Evolutionary conservation across 1,140 invertebrate species (phyloP), one percentile per base, ranked within the genome.

Genomic region (Tetramorium parvispinum): DNA sequence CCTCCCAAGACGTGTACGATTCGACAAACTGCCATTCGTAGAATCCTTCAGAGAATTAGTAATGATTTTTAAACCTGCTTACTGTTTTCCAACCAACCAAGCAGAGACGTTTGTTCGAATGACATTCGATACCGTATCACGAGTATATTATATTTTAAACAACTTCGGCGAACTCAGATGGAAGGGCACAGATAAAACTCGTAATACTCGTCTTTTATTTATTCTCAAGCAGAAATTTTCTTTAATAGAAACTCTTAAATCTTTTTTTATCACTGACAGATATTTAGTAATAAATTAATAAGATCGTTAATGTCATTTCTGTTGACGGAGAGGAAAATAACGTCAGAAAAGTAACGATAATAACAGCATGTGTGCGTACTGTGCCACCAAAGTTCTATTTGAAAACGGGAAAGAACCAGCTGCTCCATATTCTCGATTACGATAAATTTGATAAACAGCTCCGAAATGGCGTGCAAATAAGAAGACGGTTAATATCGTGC

Each of bases 1-100:
- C 83, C 83, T 88, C 71, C 59, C 51, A 87, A 83, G 89, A 91
- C 81, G 82, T 49, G 70, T 32, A 68, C 76, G 71, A 85, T 87
- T 81, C 63, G 73, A 61, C 79, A 71, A 53, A 76, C 65, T 37
- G 37, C 68, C 73, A 55, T 85, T 81, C 85, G 76, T 65, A 78
- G 61, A 59, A 73, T 24, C 24, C 66, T 82, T 73, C 46, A 55
- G 21, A 57, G 53, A 73, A n/a, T 4, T 51, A 21, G 68, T 83
- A 40, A 75, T 83, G 70, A 83, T 73, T 83, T 73, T 49, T 73
- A 83, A 83, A 61, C 40, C 53, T 49, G 53, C 68, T 75, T 49
- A 81, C 46, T 8, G 43, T 7, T 61, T 49, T 46, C n/a, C 66
- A 46, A 49, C 13, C 51, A 43, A 21, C 13, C 53, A 24, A 49